These are phyloP conservation scores for Pyralis farinalis DNA, from an alignment of 2,888 invertebrate genomes.

Conservation along the genomic window DNA sequence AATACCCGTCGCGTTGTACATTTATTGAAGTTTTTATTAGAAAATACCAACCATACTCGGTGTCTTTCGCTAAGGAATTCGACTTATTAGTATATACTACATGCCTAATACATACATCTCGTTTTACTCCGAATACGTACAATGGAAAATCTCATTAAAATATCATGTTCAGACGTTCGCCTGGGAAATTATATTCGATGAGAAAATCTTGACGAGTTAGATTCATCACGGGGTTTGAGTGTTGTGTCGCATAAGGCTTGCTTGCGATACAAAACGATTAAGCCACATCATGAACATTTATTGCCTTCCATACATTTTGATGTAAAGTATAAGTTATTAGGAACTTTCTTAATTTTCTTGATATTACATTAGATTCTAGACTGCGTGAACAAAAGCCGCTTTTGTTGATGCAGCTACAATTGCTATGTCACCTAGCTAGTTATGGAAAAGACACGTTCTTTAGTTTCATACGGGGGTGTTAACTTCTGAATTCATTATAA, in stretches of 20 bases:
- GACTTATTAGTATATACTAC: constrained; percentile 31
- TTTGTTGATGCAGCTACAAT: too few species aligned
- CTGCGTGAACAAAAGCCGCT: too few species aligned
- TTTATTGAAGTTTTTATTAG: constrained; percentile 67
- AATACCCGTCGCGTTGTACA: constrained; percentile 62
- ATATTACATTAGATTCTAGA: too few species aligned
- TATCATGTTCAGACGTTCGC: constrained; percentile 29
- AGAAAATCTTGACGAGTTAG: constrained; percentile 15
- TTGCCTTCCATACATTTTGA: constrained; percentile 4
- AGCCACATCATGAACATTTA: constrained; percentile 7
- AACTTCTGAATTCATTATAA: too few species aligned
- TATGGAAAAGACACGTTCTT: too few species aligned
- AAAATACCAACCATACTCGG: constrained; percentile 55
- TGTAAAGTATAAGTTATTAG: constrained; percentile 2
- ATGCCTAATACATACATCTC: constrained; percentile 22
- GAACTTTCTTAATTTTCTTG: not conserved
- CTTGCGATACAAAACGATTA: constrained; percentile 7
- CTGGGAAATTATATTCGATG: constrained; percentile 21
- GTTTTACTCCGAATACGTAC: constrained; percentile 19
- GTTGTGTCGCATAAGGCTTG: constrained; percentile 6
- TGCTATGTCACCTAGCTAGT: too few species aligned
- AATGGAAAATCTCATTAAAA: constrained; percentile 38
- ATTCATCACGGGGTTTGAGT: constrained; percentile 5
- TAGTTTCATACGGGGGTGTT: too few species aligned
- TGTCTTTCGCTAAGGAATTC: constrained; percentile 37